Evolutionary conservation across 2,797 vertebrate genomes (phyloP).

Genomic region (Manis pentadactyla): DNA sequence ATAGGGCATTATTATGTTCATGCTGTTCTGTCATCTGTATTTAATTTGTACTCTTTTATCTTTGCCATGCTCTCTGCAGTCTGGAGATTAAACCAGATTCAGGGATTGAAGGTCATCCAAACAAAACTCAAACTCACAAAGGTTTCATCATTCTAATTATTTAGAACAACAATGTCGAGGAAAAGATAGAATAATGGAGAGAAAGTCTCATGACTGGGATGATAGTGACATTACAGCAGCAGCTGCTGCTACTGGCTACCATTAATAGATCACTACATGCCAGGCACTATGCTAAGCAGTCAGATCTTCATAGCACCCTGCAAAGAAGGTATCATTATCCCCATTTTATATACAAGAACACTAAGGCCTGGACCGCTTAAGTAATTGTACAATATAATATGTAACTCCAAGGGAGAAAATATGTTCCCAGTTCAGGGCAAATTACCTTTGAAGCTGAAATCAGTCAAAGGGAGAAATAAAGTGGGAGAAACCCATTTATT

Average conservation of each 20-base stretch:
- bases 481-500: no score
- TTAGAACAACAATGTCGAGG: neutral
- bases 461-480: no score
- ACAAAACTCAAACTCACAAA: slow-evolving; percentile 42
- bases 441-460: no score
- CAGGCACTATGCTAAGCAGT: neutral
- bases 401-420: no score
- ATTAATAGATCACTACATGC: neutral
- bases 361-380: neutral
- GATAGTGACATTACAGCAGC: neutral
- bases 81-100: slow-evolving; percentile 32
- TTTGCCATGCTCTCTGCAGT: neutral
- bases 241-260: neutral
- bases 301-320: neutral
- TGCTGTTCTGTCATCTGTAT: neutral
- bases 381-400: neutral
- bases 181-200: neutral
- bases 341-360: neutral
- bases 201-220: neutral
- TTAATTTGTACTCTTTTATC: slow-evolving; percentile 49
- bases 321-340: neutral
- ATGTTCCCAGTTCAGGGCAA: no score
- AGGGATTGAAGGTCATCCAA: slow-evolving; percentile 16
- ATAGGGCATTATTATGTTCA: neutral
- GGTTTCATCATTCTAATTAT: slow-evolving; percentile 4